Conservation (phyloP, 2,888 invertebrate species). For the Exocentrus adspersus region DNA sequence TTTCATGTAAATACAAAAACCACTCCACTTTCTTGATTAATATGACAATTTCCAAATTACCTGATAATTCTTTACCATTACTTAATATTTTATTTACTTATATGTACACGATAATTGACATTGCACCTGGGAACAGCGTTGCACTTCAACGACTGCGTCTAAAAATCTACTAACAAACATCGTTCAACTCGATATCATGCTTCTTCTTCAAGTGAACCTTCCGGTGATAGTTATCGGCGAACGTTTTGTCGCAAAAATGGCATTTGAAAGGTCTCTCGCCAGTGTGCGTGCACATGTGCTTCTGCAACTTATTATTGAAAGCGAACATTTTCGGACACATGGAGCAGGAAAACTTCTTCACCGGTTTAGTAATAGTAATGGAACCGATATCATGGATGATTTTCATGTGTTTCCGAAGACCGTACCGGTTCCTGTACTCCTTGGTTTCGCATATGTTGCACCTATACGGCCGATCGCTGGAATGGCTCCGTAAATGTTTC, state of each 20-base stretch:
- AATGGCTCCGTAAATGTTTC: slow-evolving; percentile 49
- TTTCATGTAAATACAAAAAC: too few relatives aligned
- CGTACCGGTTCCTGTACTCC: slow-evolving; percentile 51
- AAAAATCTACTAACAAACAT: slow-evolving; percentile 6
- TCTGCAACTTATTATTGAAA: slow-evolving; percentile 49
- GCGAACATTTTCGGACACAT: slow-evolving; percentile 51
- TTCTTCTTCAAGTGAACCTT: slow-evolving; percentile 51
- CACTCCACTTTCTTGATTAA: too few relatives aligned
- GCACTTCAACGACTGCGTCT: background rate
- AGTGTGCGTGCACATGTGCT: slow-evolving; percentile 51
- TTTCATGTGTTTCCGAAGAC: slow-evolving; percentile 50
- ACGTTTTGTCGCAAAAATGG: slow-evolving; percentile 48
- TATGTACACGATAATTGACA: slow-evolving; percentile 28
- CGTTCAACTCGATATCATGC: slow-evolving; percentile 41
- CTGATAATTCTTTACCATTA: too few relatives aligned
- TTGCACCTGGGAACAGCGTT: slow-evolving; percentile 5
- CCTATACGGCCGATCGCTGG: slow-evolving; percentile 47
- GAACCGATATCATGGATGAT: slow-evolving; percentile 52
- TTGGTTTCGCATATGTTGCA: slow-evolving; percentile 48
- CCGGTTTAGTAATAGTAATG: slow-evolving; percentile 53
- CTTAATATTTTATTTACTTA: background rate
- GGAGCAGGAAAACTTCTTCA: slow-evolving; percentile 54
- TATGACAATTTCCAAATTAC: too few relatives aligned
- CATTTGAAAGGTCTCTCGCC: slow-evolving; percentile 51
- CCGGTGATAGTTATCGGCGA: slow-evolving; percentile 50